Conservation (phyloP, 2,797 vertebrate species). For the Sus cebifrons region DNA sequence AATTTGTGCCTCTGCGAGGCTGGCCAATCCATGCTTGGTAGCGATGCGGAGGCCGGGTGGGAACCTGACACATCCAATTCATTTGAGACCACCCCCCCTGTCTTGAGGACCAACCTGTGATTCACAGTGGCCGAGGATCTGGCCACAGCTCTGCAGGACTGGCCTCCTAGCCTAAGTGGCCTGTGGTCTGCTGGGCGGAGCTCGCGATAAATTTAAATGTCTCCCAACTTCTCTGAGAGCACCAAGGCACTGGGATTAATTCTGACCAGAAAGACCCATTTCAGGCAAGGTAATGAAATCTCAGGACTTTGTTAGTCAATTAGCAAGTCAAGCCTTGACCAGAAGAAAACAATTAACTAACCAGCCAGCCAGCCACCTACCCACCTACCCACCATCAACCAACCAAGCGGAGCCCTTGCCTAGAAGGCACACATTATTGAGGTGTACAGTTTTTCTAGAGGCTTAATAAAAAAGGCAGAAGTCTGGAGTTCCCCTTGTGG, state of each 20-base stretch:
- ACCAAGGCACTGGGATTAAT: neutral
- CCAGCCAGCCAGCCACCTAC: neutral
- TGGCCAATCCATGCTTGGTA: neutral
- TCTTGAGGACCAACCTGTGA: neutral
- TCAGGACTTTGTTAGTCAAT: neutral
- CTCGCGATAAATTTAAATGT: neutral
- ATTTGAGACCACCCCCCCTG: neutral
- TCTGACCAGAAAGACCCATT: constrained; percentile 11
- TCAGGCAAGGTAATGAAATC: neutral
- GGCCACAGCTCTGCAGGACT: neutral
- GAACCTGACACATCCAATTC: neutral
- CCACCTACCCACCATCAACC: neutral
- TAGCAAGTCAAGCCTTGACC: constrained; percentile 20
- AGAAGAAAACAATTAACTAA: neutral
- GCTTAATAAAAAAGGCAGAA: constrained; percentile 14
- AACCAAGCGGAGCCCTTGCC: neutral
- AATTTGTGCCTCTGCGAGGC: neutral
- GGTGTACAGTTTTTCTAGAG: neutral
- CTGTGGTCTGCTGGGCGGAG: neutral
- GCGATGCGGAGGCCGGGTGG: neutral
- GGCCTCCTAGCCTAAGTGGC: neutral
- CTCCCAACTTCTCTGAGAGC: neutral
- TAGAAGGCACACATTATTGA: neutral
- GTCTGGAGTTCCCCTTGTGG: neutral
- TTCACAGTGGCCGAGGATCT: neutral